A percentile compares a stretch with the other conserved stretches of the same genome.
Evolutionary conservation across 2,113 vertebrate species (phyloP).

Genomic region (Notothenia coriiceps): DNA sequence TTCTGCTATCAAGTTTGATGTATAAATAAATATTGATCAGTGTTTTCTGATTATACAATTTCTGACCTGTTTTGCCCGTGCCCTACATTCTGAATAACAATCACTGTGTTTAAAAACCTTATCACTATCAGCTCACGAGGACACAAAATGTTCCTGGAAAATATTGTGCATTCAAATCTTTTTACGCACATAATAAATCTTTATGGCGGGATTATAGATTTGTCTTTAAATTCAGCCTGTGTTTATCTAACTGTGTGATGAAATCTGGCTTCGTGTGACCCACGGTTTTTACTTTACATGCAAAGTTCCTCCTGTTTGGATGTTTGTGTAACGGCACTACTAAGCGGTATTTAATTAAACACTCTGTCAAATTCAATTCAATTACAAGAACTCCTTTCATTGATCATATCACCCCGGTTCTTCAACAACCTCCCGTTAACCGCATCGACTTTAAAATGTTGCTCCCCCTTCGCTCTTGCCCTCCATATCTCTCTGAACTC

Average conservation of each 20-base stretch:
- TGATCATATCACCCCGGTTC: no score
- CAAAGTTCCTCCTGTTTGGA: no score
- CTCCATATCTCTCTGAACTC: no score
- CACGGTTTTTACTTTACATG: conserved; percentile 2
- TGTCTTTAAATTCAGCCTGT: not conserved
- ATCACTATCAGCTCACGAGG: conserved; percentile 6
- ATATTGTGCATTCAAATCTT: conserved; percentile 7
- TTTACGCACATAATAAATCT: conserved; percentile 9
- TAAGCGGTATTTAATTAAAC: not conserved
- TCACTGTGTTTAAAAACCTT: conserved; percentile 17
- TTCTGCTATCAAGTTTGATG: no score
- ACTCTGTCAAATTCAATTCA: no score
- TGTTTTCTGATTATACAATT: not conserved
- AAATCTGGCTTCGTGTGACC: not conserved
- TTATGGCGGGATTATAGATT: conserved; percentile 34
- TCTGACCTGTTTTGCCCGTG: not conserved
- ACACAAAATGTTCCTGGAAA: conserved; percentile 4
- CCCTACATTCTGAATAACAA: conserved; percentile 23
- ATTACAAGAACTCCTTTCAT: no score
- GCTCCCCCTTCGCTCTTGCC: no score
- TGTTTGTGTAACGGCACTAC: no score
- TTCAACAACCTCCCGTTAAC: no score
- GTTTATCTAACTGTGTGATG: not conserved
- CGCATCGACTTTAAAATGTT: no score
- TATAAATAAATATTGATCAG: not conserved